phyloP scores from a whole-genome alignment of 2,888 invertebrate genomes.

The Clepsis dumicolana region DNA sequence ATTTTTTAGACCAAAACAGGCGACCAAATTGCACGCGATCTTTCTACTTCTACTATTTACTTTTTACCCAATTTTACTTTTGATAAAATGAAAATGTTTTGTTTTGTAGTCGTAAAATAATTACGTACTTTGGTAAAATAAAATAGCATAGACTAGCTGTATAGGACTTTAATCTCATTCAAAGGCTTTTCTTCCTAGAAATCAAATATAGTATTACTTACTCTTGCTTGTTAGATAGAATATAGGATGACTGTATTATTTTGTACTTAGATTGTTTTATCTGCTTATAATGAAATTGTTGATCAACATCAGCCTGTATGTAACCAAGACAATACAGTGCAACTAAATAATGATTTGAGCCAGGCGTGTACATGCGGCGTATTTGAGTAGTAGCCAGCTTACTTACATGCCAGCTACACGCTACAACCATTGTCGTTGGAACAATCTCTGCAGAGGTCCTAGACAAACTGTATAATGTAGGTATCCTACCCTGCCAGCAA shows the following conservation, averaged over 20 bases:
- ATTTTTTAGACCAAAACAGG: no score
- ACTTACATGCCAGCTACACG: neutral
- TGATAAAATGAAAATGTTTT: neutral
- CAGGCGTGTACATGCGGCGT: no score
- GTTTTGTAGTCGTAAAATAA: neutral
- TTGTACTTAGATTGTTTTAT: slow-evolving; percentile 14
- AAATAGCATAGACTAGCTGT: neutral
- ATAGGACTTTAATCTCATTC: neutral
- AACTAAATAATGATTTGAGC: neutral
- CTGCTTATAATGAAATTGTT: slow-evolving; percentile 9
- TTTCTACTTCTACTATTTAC: no score
- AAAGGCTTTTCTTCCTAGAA: slow-evolving; percentile 10
- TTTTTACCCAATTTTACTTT: no score
- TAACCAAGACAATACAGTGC: neutral
- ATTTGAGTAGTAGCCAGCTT: neutral
- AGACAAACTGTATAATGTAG: no score
- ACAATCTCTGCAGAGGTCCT: neutral
- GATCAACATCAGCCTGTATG: neutral
- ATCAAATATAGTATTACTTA: slow-evolving; percentile 19
- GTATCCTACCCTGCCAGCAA: no score
- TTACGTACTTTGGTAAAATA: neutral
- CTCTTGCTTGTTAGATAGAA: slow-evolving; percentile 22
- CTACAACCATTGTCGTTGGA: neutral
- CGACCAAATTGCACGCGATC: no score
- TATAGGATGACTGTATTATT: neutral